Conservation (phyloP, 1,140 invertebrate genomes). For the Drosophila ogumai region DNA sequence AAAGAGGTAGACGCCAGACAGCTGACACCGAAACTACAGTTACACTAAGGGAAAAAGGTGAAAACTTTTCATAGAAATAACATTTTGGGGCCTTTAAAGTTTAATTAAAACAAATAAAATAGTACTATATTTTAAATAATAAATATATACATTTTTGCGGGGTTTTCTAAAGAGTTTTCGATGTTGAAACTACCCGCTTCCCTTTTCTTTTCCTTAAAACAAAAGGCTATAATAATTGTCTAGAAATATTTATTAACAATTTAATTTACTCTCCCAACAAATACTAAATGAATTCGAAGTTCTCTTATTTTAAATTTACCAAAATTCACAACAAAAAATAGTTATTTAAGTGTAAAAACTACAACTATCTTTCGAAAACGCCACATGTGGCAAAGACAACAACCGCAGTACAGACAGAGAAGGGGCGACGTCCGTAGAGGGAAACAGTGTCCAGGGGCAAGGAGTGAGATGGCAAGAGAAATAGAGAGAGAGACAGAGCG, state of each 20-base stretch:
- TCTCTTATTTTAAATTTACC: background rate
- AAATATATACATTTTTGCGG: no score
- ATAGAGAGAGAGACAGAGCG: slow-evolving; percentile 26
- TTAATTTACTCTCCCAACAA: no score
- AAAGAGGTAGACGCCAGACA: slow-evolving; percentile 53
- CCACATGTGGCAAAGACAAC: slow-evolving; percentile 56
- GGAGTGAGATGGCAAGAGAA: background rate
- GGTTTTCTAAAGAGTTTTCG: no score
- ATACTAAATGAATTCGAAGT: no score
- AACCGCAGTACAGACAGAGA: slow-evolving; percentile 46
- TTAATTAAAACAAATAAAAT: no score
- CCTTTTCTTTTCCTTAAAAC: no score
- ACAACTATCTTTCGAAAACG: slow-evolving; percentile 54
- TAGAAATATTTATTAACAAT: background rate
- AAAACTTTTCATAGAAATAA: background rate
- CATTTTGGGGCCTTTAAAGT: no score
- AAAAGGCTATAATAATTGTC: no score
- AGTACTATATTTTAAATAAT: no score
- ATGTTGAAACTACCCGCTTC: no score
- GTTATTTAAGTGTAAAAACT: slow-evolving; percentile 18
- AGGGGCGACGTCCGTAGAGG: slow-evolving; percentile 11
- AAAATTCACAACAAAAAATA: background rate
- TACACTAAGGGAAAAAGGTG: slow-evolving; percentile 7
- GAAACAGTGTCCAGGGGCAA: slow-evolving; percentile 35
- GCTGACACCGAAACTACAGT: slow-evolving; percentile 51